A percentile compares a stretch with the other conserved stretches of the same genome.
Evolutionary conservation across 2,113 vertebrate species (phyloP).

Genomic region (Tylochromis polylepis): DNA sequence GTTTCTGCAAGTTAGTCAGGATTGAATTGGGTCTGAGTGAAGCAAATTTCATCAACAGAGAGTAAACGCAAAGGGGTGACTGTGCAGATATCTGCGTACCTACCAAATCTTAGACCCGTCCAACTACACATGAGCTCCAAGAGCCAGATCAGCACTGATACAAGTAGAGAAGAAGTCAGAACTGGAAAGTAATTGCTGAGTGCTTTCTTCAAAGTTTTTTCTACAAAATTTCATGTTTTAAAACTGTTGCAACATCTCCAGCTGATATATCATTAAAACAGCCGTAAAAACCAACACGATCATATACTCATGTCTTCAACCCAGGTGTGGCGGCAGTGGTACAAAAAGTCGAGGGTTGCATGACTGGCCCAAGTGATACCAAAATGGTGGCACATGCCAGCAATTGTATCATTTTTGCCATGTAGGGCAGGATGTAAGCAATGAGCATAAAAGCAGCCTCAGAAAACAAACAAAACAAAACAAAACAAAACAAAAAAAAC

Average conservation of each 20-base stretch:
- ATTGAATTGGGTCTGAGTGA: background rate
- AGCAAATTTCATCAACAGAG: background rate
- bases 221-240: background rate
- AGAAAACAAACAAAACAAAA: background rate
- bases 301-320: background rate
- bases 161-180: background rate
- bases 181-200: background rate
- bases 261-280: background rate
- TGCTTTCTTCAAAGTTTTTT: background rate
- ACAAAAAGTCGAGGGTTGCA: background rate
- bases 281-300: background rate
- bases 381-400: background rate
- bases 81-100: background rate
- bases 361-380: background rate
- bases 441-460: background rate
- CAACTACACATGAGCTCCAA: background rate
- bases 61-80: background rate
- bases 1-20: background rate
- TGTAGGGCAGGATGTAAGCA: background rate
- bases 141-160: background rate
- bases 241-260: background rate
- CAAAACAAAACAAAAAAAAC: too few relatives aligned
- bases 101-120: background rate
- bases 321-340: background rate
- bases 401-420: background rate